Conservation (phyloP, 2,888 invertebrate genomes). For the Gastracanthus pulcherrimus region DNA sequence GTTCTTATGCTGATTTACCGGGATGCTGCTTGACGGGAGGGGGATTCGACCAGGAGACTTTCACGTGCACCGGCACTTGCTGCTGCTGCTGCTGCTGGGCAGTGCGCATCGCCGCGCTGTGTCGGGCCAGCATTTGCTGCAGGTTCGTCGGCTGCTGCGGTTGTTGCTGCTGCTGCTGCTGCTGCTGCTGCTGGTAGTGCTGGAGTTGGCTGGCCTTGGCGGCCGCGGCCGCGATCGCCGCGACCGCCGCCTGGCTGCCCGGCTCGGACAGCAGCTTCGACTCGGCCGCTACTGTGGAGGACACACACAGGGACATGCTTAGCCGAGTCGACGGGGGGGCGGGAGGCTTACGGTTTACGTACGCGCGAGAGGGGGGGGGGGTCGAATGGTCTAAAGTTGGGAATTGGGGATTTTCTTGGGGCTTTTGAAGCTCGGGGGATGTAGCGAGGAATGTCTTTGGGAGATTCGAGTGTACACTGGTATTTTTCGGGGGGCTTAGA, state of each 20-base stretch:
- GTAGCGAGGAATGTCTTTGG: too few species aligned
- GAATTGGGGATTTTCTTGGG: too few species aligned
- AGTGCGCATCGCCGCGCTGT: constrained; percentile 66
- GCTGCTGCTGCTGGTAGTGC: constrained; percentile 73
- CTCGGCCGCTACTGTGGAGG: constrained; percentile 67
- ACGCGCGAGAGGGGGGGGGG: too few species aligned
- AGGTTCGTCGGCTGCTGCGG: constrained; percentile 72
- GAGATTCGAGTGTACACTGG: too few species aligned
- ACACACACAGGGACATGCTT: constrained; percentile 39
- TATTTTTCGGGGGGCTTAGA: not conserved
- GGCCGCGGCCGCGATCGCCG: not conserved
- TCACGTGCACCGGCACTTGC: constrained; percentile 67
- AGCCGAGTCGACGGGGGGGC: constrained; percentile 9
- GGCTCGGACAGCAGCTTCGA: constrained; percentile 72
- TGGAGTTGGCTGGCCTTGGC: constrained; percentile 57
- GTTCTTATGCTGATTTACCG: constrained; percentile 70
- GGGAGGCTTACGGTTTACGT: too few species aligned
- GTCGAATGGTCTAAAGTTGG: too few species aligned
- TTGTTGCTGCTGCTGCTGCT: constrained; percentile 63
- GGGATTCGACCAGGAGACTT: constrained; percentile 71
- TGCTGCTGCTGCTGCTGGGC: constrained; percentile 66
- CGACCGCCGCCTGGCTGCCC: constrained; percentile 58
- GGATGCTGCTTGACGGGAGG: constrained; percentile 73
- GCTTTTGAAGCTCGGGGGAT: too few species aligned
- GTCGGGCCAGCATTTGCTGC: constrained; percentile 72